A percentile compares a stretch with the other conserved stretches of the same genome.
phyloP scores from a whole-genome alignment of 2,113 vertebrate species.

The Charadrius vociferus region DNA sequence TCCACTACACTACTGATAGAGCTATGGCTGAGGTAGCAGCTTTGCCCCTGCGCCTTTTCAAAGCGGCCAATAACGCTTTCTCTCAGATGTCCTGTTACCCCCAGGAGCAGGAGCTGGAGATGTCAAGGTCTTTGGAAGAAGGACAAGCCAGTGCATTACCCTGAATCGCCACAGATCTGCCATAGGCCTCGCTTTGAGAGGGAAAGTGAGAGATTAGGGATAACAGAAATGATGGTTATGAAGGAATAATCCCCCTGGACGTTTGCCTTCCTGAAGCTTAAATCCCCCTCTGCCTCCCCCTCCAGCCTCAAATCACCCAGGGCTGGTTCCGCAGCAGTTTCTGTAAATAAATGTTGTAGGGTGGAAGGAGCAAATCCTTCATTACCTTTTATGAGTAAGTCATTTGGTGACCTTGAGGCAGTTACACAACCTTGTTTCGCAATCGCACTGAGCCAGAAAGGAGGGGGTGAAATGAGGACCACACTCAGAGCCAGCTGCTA shows the following conservation, averaged over 20 bases:
- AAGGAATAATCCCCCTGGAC: conserved; percentile 35
- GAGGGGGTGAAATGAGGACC: not conserved
- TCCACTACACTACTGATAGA: not conserved
- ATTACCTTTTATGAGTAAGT: conserved; percentile 1
- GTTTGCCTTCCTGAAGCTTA: not conserved
- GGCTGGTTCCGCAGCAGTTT: not conserved
- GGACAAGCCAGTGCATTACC: not conserved
- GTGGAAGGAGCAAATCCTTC: conserved; percentile 43
- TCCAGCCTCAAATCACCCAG: not conserved
- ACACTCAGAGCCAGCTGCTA: conserved; percentile 19
- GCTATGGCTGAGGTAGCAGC: not conserved
- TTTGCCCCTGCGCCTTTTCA: not conserved
- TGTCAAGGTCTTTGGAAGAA: not conserved
- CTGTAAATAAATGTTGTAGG: not conserved
- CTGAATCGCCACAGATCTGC: not conserved
- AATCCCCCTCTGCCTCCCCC: conserved; percentile 25
- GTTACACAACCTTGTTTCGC: conserved; percentile 16
- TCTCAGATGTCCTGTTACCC: not conserved
- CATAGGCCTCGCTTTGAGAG: not conserved
- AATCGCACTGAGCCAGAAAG: not conserved
- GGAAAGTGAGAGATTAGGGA: not conserved
- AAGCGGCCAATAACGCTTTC: not conserved
- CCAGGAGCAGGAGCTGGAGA: not conserved
- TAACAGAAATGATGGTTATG: not conserved
- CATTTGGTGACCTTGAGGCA: conserved; percentile 12